Evolutionary conservation across 1,140 invertebrate species (phyloP), one percentile per base, ranked within the genome.

Genomic region (Drosophila parvula): DNA sequence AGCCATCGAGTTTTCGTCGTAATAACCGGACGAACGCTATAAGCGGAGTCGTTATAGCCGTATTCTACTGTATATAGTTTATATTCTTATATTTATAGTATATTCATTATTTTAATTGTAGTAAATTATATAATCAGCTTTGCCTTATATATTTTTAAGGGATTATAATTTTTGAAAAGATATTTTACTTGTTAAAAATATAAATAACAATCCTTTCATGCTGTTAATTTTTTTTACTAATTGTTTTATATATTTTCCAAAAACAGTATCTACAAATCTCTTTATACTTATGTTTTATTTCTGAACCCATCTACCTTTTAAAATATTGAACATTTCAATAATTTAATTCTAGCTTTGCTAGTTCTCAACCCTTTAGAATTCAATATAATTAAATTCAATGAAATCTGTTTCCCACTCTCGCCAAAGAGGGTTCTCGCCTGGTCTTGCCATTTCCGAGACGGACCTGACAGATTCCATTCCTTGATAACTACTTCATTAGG

Each of bases 401-500:
- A 44, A 68, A 69, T 36, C 47, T 44, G 61, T 65, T 65, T 44
- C 38, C 36, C 45, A 48, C 12, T 65, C 18, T 32, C 14, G 22
- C 36, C 22, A 12, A 14, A 27, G 36, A 64, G 9, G 51, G 16
- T 40, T 1, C 44, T 14, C 7, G 27, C 32, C 70, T 28, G 56
- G 62, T 58, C 63, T 53, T 65, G 60, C 74, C 74, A 68, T 68
- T 76, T 67, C 57, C 28, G 40, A 53, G 40, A 36, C 28, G 47
- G 71, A 69, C 67, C 56, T 18, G 57, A 30, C 67, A 71, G 65
- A 76, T 81, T 77, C 79, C 78, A 81, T 81, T 55, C 64, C 78
- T 77, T 70, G 71, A 70, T 81, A 81, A 81, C 73, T 60, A 86
- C 81, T 85, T 85, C 82, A 85, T 85, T 81, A 85, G 62, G 59